These are phyloP conservation scores for Caracal caracal DNA, from an alignment of 2,113 vertebrate genomes.

Conservation along the genomic window DNA sequence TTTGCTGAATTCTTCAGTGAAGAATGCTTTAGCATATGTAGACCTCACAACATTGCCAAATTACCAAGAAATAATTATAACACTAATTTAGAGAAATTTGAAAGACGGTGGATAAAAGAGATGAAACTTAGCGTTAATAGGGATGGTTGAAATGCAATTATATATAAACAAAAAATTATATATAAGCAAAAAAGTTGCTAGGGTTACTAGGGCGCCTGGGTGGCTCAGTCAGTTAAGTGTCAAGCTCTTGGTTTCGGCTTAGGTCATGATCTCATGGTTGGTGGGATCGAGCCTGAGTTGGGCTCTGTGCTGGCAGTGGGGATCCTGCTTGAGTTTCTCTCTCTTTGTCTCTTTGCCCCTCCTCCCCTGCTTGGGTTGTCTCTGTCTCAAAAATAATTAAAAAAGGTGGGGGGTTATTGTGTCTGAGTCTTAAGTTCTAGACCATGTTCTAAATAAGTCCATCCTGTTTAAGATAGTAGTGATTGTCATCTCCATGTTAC, in stretches of 20 bases:
- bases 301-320: too few relatives aligned
- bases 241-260: too few relatives aligned
- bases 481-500: neutral
- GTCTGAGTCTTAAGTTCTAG: neutral
- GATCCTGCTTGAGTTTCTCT: too few relatives aligned
- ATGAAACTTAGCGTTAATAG: neutral
- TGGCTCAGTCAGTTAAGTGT: too few relatives aligned
- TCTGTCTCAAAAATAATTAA: too few relatives aligned
- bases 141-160: neutral
- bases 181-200: neutral
- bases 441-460: neutral
- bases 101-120: neutral
- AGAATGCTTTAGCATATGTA: neutral
- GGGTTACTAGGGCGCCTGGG: too few relatives aligned
- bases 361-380: too few relatives aligned
- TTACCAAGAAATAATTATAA: neutral
- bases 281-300: too few relatives aligned
- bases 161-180: neutral
- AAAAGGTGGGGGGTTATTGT: neutral
- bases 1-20: slow-evolving; percentile 11
- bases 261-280: too few relatives aligned
- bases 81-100: neutral
- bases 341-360: too few relatives aligned
- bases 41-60: neutral
- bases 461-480: neutral